These are phyloP conservation scores for Ophiothrix spiculata DNA, from an alignment of 35 echinoderm and acorn worm genomes.

Conservation along the genomic window DNA sequence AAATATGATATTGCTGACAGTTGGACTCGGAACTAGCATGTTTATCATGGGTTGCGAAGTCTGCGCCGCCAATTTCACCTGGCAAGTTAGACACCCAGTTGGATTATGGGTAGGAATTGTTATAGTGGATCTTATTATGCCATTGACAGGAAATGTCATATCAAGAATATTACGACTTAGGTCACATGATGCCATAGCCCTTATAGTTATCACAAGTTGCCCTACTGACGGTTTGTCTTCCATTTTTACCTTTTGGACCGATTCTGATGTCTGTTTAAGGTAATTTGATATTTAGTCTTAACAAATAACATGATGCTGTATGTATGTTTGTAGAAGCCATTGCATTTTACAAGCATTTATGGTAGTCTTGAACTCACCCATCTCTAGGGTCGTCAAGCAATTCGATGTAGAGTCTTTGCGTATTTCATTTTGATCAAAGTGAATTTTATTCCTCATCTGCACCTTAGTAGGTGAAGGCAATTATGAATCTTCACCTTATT, in stretches of 20 bases:
- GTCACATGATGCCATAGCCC: neutral
- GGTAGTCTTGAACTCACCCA: no score
- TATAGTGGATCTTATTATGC: slow-evolving; percentile 7
- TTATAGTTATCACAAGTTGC: neutral
- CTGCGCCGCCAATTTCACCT: neutral
- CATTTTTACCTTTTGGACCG: neutral
- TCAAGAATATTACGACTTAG: neutral
- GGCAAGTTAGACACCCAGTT: neutral
- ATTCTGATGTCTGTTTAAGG: slow-evolving; percentile 9
- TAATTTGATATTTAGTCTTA: no score
- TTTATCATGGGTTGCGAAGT: neutral
- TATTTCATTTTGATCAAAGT: no score
- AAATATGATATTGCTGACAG: neutral
- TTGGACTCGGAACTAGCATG: neutral
- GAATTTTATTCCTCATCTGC: no score
- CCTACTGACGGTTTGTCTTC: neutral
- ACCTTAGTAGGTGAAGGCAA: no score
- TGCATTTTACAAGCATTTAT: no score
- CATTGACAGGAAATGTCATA: neutral
- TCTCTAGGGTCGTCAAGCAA: no score
- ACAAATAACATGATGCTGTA: no score
- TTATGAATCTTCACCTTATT: no score
- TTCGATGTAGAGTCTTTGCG: no score
- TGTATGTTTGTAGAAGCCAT: no score
- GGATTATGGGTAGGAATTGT: slow-evolving; percentile 14